Conservation (phyloP, 2,113 vertebrate genomes). For the Verasper variegatus region DNA sequence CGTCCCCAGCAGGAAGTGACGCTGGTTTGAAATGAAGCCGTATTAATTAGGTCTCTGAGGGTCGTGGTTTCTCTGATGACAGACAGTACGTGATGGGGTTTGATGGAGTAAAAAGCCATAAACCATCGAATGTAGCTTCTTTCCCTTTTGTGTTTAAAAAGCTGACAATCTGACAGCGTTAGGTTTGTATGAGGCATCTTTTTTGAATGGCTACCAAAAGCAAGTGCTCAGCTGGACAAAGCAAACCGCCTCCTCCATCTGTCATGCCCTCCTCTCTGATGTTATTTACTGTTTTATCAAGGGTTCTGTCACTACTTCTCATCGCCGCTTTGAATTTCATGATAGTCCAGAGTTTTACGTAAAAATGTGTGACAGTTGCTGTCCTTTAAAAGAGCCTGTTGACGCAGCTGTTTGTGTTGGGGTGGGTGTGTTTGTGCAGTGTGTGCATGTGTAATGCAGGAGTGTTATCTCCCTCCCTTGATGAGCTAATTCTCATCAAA, state of each 20-base stretch:
- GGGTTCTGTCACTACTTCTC: constrained; percentile 36
- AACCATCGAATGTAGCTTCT: background rate
- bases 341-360: too few relatives aligned
- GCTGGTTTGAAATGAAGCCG: constrained; percentile 35
- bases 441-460: background rate
- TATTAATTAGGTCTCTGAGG: constrained; percentile 46
- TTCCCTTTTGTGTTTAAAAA: constrained; percentile 26
- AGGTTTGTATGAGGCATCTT: constrained; percentile 60
- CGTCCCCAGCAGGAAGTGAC: constrained; percentile 34
- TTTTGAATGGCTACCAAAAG: constrained; percentile 66
- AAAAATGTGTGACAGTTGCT: background rate
- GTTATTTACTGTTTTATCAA: constrained; percentile 28
- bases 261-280: constrained; percentile 53
- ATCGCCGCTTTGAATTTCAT: background rate
- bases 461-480: constrained; percentile 2
- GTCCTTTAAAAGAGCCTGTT: background rate
- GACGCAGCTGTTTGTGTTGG: background rate
- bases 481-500: constrained; percentile 6
- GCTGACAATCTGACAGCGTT: constrained; percentile 45
- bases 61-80: background rate
- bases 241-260: constrained; percentile 66
- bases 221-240: constrained; percentile 60
- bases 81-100: constrained; percentile 3
- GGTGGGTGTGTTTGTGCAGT: background rate
- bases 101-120: background rate